Base-by-base conservation (phyloP, 1,140 invertebrate species). In the Eriocheir sinensis region DNA sequence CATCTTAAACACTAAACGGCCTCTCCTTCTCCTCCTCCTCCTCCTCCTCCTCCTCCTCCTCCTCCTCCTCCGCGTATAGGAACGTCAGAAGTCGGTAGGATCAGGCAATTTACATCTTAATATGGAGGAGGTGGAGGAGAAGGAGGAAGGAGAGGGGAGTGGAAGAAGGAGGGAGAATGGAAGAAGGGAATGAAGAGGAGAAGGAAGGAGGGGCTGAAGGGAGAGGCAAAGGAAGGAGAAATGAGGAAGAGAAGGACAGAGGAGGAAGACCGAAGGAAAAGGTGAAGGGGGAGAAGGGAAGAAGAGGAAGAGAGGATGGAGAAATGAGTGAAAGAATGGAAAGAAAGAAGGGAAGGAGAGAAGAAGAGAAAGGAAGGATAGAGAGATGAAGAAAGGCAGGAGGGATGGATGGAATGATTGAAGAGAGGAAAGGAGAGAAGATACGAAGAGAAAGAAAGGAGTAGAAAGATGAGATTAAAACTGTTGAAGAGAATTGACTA, bases 51-150 rank as follows among this genome's bases (percentile, higher is more conserved):
- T 15, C 48, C 48, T 48, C 48, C 48, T 53, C n/a, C 40, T 53
- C 48, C 27, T 36, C 21, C 32, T 60, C n/a, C 48, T 34, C 48
- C 48, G 3, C 15, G 12, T 81, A 34, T 80, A 80, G 38, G 80
- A 92, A 83, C 36, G 38, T 30, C 38, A 41, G 80, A 92, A 92
- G 91, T 92, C 91, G 36, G 32, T 32, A 9, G 72, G 91, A 92
- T 92, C 91, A 44, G 36, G 80, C 91, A 92, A 92, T 92, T 92
- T 92, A 92, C 91, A 92, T 92, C 91, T 92, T 81, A 92, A 92
- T 92, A 72, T 92, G 88, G 32, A 89, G 88, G 30, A 44, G 38
- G 44, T 91, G 30, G 30, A 30, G n/a, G 21, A 17, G 83, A 30
- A 12, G 27, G 53, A 72, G 53, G 53, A 72, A 27, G 53, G 12